Percentiles rank a stretch among this genome's conserved stretches.
phyloP scores from a whole-genome alignment of 2,888 invertebrate species.

The Pimpla rufipes region DNA sequence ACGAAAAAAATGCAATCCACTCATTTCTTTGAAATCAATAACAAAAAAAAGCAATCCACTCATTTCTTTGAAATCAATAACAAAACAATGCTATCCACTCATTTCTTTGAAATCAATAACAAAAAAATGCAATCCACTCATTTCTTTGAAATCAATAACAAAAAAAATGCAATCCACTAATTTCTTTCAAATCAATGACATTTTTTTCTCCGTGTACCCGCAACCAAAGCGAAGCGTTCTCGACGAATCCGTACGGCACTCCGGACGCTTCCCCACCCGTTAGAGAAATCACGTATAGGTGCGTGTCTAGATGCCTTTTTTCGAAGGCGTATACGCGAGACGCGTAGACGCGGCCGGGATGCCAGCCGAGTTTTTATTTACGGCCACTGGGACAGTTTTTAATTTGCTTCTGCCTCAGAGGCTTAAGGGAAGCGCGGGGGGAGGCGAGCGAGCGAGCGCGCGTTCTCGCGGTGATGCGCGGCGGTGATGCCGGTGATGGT shows the following conservation, averaged over 20 bases:
- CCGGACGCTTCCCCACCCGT: constrained; percentile 75
- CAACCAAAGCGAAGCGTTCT: constrained; percentile 5
- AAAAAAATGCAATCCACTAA: too few species aligned
- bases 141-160: too few species aligned
- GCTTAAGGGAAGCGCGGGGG: constrained; percentile 72
- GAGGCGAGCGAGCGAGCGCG: constrained; percentile 68
- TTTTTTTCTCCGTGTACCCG: too few species aligned
- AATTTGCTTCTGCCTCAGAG: constrained; percentile 83
- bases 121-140: too few species aligned
- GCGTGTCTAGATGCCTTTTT: constrained; percentile 82
- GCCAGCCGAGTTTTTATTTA: constrained; percentile 84
- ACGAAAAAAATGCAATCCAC: too few species aligned
- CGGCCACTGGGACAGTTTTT: constrained; percentile 85
- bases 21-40: too few species aligned
- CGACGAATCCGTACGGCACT: constrained; percentile 13
- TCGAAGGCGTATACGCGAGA: constrained; percentile 73
- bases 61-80: too few species aligned
- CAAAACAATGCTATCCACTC: too few species aligned
- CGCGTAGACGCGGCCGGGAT: constrained; percentile 82
- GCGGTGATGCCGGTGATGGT: constrained; percentile 58
- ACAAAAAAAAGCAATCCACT: too few species aligned
- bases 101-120: too few species aligned
- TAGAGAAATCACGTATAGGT: constrained; percentile 80
- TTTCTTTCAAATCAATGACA: too few species aligned
- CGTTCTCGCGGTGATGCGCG: constrained; percentile 58